phyloP scores from a whole-genome alignment of 2,113 vertebrate species.

The Egretta garzetta region DNA sequence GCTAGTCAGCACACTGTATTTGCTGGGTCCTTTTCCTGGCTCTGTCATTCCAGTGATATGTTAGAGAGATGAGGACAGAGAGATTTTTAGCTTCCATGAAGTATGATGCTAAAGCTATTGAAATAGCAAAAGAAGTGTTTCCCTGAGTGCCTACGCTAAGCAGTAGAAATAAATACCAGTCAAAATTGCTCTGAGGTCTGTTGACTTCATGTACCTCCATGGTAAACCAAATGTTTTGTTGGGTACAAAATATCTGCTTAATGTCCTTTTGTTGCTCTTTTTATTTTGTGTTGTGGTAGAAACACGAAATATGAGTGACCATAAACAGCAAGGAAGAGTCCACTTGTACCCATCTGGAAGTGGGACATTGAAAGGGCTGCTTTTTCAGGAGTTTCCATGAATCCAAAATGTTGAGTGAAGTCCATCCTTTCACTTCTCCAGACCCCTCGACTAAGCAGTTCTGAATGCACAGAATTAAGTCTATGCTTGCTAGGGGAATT shows the following conservation, averaged over 20 bases:
- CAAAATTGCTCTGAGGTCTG: background rate
- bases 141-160: background rate
- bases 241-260: background rate
- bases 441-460: background rate
- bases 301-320: background rate
- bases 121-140: slow-evolving; percentile 1
- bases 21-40: background rate
- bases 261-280: background rate
- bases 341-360: background rate
- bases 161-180: background rate
- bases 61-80: background rate
- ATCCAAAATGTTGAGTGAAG: background rate
- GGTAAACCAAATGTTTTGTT: background rate
- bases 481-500: background rate
- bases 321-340: background rate
- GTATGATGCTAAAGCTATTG: background rate
- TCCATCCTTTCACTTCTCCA: background rate
- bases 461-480: background rate
- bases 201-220: background rate
- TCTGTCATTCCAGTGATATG: background rate
- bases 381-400: background rate
- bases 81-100: background rate
- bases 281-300: background rate
- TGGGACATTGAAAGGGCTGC: background rate
- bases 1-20: background rate